These are phyloP conservation scores for Stegana nigrithorax DNA, from an alignment of 2,888 invertebrate genomes.

Conservation along the genomic window DNA sequence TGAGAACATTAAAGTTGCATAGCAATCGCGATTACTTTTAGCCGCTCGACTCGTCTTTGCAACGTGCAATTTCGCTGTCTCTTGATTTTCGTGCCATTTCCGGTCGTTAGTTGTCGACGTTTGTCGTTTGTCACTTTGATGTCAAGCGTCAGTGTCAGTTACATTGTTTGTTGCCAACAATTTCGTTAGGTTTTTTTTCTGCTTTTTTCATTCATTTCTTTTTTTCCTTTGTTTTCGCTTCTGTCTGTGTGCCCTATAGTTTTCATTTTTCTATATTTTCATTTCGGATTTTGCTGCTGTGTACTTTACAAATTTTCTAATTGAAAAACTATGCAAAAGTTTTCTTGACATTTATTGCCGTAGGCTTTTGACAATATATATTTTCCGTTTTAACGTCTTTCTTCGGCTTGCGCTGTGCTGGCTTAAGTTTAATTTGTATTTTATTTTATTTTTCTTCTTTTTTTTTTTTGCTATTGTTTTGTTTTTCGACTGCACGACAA, in stretches of 20 bases:
- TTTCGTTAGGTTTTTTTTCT: background rate
- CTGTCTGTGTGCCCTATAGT: no score
- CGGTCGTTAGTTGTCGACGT: slow-evolving; percentile 14
- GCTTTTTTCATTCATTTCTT: background rate
- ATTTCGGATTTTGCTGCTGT: background rate
- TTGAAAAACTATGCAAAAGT: slow-evolving; percentile 49
- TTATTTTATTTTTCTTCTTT: background rate
- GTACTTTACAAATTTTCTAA: slow-evolving; percentile 39
- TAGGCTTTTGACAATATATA: slow-evolving; percentile 37
- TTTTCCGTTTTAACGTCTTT: slow-evolving; percentile 37
- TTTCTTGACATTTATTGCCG: slow-evolving; percentile 54
- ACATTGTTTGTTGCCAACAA: slow-evolving; percentile 16
- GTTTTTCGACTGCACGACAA: slow-evolving; percentile 29
- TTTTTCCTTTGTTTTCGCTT: slow-evolving; percentile 29
- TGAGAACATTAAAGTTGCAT: no score
- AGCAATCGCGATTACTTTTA: no score
- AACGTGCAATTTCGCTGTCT: no score
- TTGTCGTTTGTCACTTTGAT: slow-evolving; percentile 34
- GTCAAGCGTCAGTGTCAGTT: slow-evolving; percentile 35
- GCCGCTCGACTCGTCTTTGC: no score
- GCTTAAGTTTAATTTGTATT: no score
- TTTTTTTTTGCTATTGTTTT: background rate
- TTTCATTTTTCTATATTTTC: background rate
- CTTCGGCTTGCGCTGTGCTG: no score
- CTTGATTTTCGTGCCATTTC: slow-evolving; percentile 9